Evolutionary conservation across 2,888 invertebrate species (phyloP).

Genomic region (Lapara coniferarum): DNA sequence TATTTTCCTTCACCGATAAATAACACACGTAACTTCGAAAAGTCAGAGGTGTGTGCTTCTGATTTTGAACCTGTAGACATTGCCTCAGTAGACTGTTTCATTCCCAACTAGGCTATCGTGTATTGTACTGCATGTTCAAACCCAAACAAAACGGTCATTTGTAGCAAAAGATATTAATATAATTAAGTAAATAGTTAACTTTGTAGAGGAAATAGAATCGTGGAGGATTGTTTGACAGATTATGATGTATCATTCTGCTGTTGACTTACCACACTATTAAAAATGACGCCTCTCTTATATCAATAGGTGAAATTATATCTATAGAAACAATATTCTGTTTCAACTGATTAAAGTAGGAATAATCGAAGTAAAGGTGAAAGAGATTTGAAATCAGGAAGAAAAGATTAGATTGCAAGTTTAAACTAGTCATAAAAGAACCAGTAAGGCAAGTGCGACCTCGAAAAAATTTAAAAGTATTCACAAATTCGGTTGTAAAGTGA

Average conservation of each 20-base stretch:
- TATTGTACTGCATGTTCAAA: neutral
- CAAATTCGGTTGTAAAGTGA: slow-evolving; percentile 26
- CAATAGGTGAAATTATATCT: too few species aligned
- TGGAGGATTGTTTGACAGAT: slow-evolving; percentile 4
- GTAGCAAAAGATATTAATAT: neutral
- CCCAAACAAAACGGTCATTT: neutral
- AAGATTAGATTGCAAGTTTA: too few species aligned
- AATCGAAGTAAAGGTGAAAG: too few species aligned
- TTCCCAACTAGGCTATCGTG: neutral
- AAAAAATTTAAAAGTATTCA: neutral
- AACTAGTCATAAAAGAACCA: neutral
- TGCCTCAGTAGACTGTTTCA: too few species aligned
- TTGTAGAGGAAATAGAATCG: slow-evolving; percentile 3
- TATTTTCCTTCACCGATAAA: too few species aligned
- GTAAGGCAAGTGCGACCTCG: neutral
- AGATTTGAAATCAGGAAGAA: too few species aligned
- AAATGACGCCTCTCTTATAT: neutral
- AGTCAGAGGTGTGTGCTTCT: too few species aligned
- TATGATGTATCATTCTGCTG: neutral
- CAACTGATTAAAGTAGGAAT: too few species aligned
- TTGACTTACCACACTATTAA: neutral
- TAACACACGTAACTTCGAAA: too few species aligned
- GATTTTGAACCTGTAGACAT: too few species aligned
- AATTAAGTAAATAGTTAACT: neutral
- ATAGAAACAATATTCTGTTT: too few species aligned